Evolutionary conservation across 2,113 vertebrate genomes (phyloP), one percentile per base, ranked within the genome.

Genomic region (Catagonus wagneri): DNA sequence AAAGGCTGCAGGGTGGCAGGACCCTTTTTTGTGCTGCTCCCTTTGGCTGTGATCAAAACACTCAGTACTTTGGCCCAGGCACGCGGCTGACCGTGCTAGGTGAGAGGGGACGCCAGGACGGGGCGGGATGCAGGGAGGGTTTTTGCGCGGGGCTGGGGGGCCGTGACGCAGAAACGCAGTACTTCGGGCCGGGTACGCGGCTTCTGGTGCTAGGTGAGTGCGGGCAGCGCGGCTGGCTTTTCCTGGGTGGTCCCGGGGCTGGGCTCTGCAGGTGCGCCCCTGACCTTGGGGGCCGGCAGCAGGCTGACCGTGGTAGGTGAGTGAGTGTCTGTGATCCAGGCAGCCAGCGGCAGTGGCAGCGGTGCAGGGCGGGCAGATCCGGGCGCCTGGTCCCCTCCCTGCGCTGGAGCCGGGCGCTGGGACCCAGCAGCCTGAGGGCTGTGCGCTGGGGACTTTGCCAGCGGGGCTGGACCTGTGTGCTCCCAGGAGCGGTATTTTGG

Each of bases 181-280:
- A 36, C 78, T 98, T 98, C 23, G 97, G 98, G 58, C 14, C 1
- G 0, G 95, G 94, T 36, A 94, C 95, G 7, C 76, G 90, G 58
- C 96, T 98, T 17, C 88, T 23, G 36, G 97, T 97, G 90, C 71
- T 72, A 58, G 96, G 97, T 97, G 94, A 97, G 98, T 93, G 12
- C 20, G 52, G 19, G 29, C 29, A 44, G 50, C 17, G 10, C 50
- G 16, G 0, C 68, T 12, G 1, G 56, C 50, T 83, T 94, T 95
- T 20, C 83, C 52, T 20, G 78, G 56, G 78, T 72, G 3, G 0
- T 0, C 39, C 14, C 7, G 11, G 23, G 50, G 44, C 44, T 44
- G 44, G 4, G 44, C 8, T 44, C 44, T 44, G 44, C 44, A 44
- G 44, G 44, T 44, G 44, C 44, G 5, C 5, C 44, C 44, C 44